Evolutionary conservation across 2,888 invertebrate genomes (phyloP).

Genomic region (Caradrina clavipalpis): DNA sequence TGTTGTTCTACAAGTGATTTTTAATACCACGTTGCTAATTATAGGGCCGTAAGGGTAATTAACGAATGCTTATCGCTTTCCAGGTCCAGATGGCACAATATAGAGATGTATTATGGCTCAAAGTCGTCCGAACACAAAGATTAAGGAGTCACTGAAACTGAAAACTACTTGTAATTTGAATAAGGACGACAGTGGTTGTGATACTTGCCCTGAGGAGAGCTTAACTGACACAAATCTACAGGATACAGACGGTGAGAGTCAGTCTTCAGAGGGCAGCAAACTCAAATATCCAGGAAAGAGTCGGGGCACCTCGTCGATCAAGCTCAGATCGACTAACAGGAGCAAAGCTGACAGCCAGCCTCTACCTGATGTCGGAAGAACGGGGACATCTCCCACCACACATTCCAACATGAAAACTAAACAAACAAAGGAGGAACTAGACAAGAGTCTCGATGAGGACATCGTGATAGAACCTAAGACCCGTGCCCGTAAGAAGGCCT

Average conservation of each 20-base stretch:
- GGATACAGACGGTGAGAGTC: slow-evolving; percentile 56
- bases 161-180: slow-evolving; percentile 53
- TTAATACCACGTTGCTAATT: slow-evolving; percentile 73
- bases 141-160: slow-evolving; percentile 68
- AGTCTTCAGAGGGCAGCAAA: slow-evolving; percentile 47
- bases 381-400: slow-evolving; percentile 85
- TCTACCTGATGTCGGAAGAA: slow-evolving; percentile 89
- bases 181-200: slow-evolving; percentile 68
- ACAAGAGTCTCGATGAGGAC: slow-evolving; percentile 87
- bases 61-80: slow-evolving; percentile 73
- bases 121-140: slow-evolving; percentile 71
- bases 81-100: slow-evolving; percentile 81
- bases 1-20: slow-evolving; percentile 66
- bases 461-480: slow-evolving; percentile 86
- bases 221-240: slow-evolving; percentile 53
- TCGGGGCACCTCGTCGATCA: slow-evolving; percentile 67
- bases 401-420: slow-evolving; percentile 91
- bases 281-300: slow-evolving; percentile 48
- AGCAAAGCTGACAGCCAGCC: slow-evolving; percentile 72
- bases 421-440: slow-evolving; percentile 86
- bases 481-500: slow-evolving; percentile 87
- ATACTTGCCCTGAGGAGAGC: slow-evolving; percentile 64
- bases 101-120: slow-evolving; percentile 73
- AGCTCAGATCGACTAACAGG: slow-evolving; percentile 70
- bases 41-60: slow-evolving; percentile 61